Conservation (phyloP, 2,888 invertebrate genomes). For the Acleris holmiana region DNA sequence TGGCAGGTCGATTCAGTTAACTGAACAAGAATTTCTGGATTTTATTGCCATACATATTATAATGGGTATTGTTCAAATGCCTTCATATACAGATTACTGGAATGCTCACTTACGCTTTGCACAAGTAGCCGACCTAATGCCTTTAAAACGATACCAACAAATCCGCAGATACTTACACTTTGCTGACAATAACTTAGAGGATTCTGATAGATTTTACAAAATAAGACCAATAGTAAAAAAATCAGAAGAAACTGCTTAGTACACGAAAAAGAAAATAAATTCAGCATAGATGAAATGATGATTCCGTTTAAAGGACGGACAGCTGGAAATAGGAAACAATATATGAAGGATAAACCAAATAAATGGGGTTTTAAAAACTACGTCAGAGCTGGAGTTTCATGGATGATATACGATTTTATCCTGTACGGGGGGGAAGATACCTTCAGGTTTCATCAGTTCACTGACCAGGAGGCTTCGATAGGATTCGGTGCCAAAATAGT, state of each 20-base stretch:
- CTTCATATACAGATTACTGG: conserved; percentile 16
- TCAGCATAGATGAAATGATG: conserved; percentile 56
- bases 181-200: conserved; percentile 35
- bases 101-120: too few relatives aligned
- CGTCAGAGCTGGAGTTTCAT: conserved; percentile 52
- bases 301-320: conserved; percentile 54
- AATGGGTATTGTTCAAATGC: conserved; percentile 49
- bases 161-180: too few relatives aligned
- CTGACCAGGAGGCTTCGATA: conserved; percentile 41
- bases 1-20: conserved; percentile 40
- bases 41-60: conserved; percentile 49
- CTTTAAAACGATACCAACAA: too few relatives aligned
- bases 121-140: too few relatives aligned
- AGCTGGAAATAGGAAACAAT: conserved; percentile 53
- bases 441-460: conserved; percentile 45
- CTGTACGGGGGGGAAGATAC: conserved; percentile 52
- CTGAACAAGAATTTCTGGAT: conserved; percentile 44
- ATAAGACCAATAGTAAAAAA: conserved; percentile 46
- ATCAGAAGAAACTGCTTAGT: conserved; percentile 43
- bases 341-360: conserved; percentile 53
- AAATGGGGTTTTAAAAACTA: conserved; percentile 59
- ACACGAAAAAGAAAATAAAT: conserved; percentile 43
- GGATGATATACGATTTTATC: conserved; percentile 56
- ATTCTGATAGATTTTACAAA: conserved; percentile 49
- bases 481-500: conserved; percentile 52